phyloP scores from a whole-genome alignment of 1,140 invertebrate species.

The Neomicropteryx cornuta region DNA sequence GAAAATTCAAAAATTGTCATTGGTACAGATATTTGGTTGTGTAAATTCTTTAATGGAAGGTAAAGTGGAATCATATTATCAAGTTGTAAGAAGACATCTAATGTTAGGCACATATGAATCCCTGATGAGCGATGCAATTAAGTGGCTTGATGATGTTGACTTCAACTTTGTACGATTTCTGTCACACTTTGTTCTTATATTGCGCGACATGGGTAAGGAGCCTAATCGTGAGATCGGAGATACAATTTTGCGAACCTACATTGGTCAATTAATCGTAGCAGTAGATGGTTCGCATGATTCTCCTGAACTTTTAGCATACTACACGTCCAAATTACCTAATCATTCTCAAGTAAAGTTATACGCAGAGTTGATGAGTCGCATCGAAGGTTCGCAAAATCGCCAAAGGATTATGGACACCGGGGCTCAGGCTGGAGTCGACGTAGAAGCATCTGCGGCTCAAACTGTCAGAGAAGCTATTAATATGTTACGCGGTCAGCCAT shows the following conservation, averaged over 20 bases:
- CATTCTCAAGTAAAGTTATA: slow-evolving; percentile 65
- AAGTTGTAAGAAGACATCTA: slow-evolving; percentile 31
- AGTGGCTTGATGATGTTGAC: slow-evolving; percentile 27
- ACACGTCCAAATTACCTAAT: slow-evolving; percentile 63
- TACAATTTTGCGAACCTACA: slow-evolving; percentile 59
- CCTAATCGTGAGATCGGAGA: slow-evolving; percentile 54
- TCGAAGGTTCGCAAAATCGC: slow-evolving; percentile 51
- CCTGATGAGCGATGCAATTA: slow-evolving; percentile 31
- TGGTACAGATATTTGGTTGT: slow-evolving; percentile 60
- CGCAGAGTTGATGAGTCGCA: slow-evolving; percentile 63
- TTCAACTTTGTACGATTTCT: slow-evolving; percentile 64
- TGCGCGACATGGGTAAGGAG: slow-evolving; percentile 63
- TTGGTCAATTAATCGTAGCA: slow-evolving; percentile 57
- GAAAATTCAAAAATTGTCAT: slow-evolving; percentile 35
- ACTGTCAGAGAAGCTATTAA: slow-evolving; percentile 69
- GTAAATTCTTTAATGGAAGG: slow-evolving; percentile 33
- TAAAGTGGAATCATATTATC: slow-evolving; percentile 35
- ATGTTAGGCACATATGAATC: slow-evolving; percentile 33
- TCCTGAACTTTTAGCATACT: slow-evolving; percentile 72
- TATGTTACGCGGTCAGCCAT: slow-evolving; percentile 11
- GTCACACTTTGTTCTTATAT: slow-evolving; percentile 75
- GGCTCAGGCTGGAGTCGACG: slow-evolving; percentile 58
- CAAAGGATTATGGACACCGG: slow-evolving; percentile 35
- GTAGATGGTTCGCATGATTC: slow-evolving; percentile 42
- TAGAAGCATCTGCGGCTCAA: slow-evolving; percentile 69